A percentile compares a stretch with the other conserved stretches of the same genome.
Evolutionary conservation across 2,797 vertebrate genomes (phyloP).

Genomic region (Hipposideros larvatus): DNA sequence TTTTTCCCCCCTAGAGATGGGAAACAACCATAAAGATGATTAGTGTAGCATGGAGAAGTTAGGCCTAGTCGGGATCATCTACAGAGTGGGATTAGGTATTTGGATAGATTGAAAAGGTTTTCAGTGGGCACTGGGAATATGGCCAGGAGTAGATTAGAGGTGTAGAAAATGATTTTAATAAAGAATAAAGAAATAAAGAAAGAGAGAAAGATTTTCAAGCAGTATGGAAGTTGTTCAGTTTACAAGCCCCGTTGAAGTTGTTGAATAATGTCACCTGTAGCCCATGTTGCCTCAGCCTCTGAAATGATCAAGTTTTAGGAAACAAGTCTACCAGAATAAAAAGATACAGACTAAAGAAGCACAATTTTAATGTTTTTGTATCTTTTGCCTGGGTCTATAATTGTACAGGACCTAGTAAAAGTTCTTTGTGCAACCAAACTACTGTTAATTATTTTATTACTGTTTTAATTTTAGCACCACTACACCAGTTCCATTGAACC

Average conservation of each 20-base stretch:
- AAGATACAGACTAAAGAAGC: background rate
- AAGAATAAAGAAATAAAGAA: too few relatives aligned
- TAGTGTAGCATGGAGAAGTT: background rate
- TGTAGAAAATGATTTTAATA: background rate
- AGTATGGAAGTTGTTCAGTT: background rate
- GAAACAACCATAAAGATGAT: background rate
- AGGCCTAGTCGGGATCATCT: background rate
- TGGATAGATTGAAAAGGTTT: background rate
- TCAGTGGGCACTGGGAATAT: background rate
- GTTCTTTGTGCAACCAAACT: background rate
- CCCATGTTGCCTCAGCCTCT: background rate
- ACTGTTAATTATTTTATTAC: background rate
- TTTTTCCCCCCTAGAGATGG: background rate
- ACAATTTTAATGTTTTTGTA: background rate
- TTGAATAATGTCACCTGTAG: background rate
- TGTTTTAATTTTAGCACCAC: background rate
- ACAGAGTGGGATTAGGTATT: background rate
- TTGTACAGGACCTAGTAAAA: background rate
- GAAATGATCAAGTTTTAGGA: background rate
- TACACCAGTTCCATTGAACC: background rate
- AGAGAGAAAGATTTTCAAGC: background rate
- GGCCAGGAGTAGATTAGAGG: background rate
- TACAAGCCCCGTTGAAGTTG: background rate
- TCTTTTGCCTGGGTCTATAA: background rate
- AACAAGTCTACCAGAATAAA: background rate